Evolutionary conservation across 2,797 vertebrate species (phyloP), one percentile per base, ranked within the genome.

Genomic region (Morus bassanus): DNA sequence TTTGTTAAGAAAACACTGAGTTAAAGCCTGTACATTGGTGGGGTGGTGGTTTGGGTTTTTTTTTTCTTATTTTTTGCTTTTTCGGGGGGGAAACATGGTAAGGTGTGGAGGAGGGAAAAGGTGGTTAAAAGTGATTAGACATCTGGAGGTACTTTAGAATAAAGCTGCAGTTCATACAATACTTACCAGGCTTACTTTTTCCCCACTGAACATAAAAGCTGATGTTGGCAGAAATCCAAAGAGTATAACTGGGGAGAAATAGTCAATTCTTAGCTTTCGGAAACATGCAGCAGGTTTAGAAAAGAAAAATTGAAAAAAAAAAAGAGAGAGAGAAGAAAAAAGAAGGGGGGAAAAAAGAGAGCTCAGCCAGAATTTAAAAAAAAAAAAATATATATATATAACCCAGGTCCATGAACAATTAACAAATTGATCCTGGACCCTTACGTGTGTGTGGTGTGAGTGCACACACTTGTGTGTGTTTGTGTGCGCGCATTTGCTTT

Each of bases 1-100:
- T 97, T 95, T 97, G 97, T 95, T 97, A 97, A 97, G 73, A 96
- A 95, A 95, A 97, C 95, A 97, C 94, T 83, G 95, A 97, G 79
- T 97, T 96, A 94, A 95, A 97, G 93, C 83, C 89, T 96, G 92
- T 97, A 88, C 74, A 51, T 96, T 93, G 91, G 70, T 67, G 69
- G 41, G 76, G 39, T 41, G 41, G 21, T 10, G 25, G 25, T 51
- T 27, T 51, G 16, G 21, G 45, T 35, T 73, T 75, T 22, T 25
- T 88, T 95, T 79, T 25, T 74, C 73, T 89, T 65, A 51, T 64
- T 73, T 81, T 90, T 95, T 85, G 24, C 22, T 94, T 93, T 90
- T 35, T 16, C 63, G 57, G 6, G 24, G 73, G 78, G 95, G 70
- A 61, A 94, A 91, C 53, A 13, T 96, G 95, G 84, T 96, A 88